Conservation (phyloP, 2,797 vertebrate species). For the Esox masquinongy region DNA sequence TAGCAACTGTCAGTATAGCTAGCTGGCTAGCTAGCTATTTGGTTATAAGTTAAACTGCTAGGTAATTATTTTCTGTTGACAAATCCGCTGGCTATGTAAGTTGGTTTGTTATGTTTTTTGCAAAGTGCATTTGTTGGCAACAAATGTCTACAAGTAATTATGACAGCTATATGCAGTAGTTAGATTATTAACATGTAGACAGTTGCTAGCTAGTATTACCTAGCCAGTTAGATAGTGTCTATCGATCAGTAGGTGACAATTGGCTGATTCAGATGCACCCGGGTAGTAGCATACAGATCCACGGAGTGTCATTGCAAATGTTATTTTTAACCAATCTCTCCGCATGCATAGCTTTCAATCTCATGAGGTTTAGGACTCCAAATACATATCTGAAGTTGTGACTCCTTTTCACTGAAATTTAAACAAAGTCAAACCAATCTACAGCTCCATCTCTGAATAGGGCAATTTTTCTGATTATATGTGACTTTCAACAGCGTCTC, state of each 20-base stretch:
- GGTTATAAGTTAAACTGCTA: neutral
- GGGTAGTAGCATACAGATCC: neutral
- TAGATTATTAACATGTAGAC: neutral
- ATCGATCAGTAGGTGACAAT: conserved; percentile 9
- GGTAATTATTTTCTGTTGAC: conserved; percentile 44
- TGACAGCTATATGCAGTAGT: neutral
- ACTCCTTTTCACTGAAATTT: too few relatives aligned
- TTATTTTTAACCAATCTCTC: neutral
- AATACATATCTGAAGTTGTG: conserved; percentile 1
- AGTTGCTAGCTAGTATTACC: conserved; percentile 50
- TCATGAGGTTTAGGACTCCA: neutral
- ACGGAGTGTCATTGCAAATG: neutral
- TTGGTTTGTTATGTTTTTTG: conserved; percentile 37
- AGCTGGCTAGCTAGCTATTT: conserved; percentile 24
- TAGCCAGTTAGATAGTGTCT: conserved; percentile 22
- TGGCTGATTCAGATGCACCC: neutral
- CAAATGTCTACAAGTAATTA: neutral
- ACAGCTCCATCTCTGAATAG: neutral
- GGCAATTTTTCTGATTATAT: conserved; percentile 6
- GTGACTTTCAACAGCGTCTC: conserved; percentile 17
- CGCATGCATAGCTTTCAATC: neutral
- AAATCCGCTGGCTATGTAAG: conserved; percentile 56
- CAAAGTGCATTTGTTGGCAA: neutral
- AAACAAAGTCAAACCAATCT: too few relatives aligned
- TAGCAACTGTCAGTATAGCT: neutral